Evolutionary conservation across 2,113 vertebrate species (phyloP), one percentile per base, ranked within the genome.

Genomic region (Puffinus mauretanicus): DNA sequence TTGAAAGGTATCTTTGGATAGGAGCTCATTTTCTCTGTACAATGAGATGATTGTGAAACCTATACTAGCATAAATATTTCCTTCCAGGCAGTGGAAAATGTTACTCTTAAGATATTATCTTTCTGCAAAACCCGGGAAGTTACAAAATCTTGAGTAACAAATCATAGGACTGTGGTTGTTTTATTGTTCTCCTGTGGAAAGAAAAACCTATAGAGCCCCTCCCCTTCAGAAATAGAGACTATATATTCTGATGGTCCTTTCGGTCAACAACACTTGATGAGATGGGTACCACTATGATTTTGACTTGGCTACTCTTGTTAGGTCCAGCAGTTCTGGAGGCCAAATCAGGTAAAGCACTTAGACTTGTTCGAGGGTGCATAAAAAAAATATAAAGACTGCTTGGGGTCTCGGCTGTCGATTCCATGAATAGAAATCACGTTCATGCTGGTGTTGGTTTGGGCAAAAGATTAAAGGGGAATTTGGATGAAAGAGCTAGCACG

Each of bases 331-430:
- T 93, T 90, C 67, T 96, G 88, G 82, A 94, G 32, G 71, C 71
- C 38, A 80, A 7, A 93, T 16, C 90, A 97, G 96, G 96, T 97
- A 97, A 97, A 86, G 21, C 29, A 32, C 26, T 76, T 82, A 51
- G 32, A 51, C 4, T 77, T 70, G 8, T 81, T 90, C 46, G 32
- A 88, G 20, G 20, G 12, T 1, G 9, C 46, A 34, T 25, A 5
- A 44, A 51, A 70, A 52, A 19, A 7, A 3, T 2, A 10, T 11
- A 38, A 61, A 77, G 16, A 24, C 13, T 65, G 3, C 5, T 76
- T 66, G 40, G 42, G 25, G 15, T 79, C 22, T 5, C 90, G 24
- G 88, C n/a, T 34, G 5, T 21, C 47, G 27, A 13, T 81, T 81
- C 12, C 8, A 10, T 1, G 0, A 34, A 55, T 2, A 73, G 47